Percentiles rank a stretch among this genome's conserved stretches.
Evolutionary conservation across 2,113 vertebrate genomes (phyloP).

Genomic region (Grammomys surdaster): DNA sequence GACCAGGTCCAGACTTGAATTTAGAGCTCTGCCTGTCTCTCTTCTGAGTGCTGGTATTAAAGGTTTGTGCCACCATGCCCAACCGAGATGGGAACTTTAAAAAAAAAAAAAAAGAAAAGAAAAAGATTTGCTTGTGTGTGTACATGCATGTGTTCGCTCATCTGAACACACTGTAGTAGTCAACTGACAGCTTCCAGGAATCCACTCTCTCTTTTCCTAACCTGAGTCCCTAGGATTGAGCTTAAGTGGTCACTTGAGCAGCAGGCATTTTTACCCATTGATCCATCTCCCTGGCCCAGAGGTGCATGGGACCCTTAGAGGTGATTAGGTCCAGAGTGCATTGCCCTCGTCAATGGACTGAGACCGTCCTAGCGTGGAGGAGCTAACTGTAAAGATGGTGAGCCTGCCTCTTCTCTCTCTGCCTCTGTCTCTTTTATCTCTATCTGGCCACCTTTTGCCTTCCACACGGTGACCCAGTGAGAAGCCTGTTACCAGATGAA

Average conservation of each 20-base stretch:
- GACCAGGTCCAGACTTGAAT: not conserved
- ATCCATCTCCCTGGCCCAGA: not conserved
- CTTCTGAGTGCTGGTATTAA: not conserved
- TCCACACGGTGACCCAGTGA: not conserved
- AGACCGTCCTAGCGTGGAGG: not conserved
- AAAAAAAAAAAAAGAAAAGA: not conserved
- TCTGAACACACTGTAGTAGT: not conserved
- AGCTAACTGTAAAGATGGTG: not conserved
- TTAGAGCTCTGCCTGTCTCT: not conserved
- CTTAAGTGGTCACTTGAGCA: not conserved
- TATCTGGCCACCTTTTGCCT: not conserved
- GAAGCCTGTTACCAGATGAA: not conserved
- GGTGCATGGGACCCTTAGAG: not conserved
- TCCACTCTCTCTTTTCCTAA: not conserved
- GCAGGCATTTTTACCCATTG: not conserved
- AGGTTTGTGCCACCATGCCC: not conserved
- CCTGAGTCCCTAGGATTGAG: too few species aligned
- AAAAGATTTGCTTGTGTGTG: not conserved
- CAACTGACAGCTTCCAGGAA: not conserved
- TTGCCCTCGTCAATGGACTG: not conserved
- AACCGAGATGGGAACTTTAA: not conserved
- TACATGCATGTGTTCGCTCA: not conserved
- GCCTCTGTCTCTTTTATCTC: not conserved
- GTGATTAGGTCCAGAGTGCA: not conserved
- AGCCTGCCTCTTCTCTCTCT: not conserved